These are phyloP conservation scores for Chiroxiphia lanceolata DNA, from an alignment of 2,797 vertebrate genomes.

Conservation along the genomic window DNA sequence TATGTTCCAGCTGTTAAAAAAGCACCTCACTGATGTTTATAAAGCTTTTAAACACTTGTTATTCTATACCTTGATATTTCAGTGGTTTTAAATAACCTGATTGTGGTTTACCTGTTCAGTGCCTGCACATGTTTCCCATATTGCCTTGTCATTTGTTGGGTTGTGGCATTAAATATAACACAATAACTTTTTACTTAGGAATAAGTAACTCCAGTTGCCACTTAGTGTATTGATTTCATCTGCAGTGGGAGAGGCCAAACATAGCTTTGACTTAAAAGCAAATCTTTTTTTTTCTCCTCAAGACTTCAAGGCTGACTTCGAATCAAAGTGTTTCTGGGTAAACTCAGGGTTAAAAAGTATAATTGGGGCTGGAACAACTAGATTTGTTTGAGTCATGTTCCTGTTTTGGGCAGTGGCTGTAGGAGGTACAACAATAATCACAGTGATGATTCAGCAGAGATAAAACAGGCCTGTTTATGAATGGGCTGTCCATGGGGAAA, in stretches of 20 bases:
- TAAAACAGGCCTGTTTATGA: background rate
- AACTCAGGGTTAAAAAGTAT: background rate
- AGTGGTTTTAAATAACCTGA: background rate
- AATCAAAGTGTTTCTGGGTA: background rate
- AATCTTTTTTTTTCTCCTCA: background rate
- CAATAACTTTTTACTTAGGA: background rate
- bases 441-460: slow-evolving; percentile 16
- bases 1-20: background rate
- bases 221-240: background rate
- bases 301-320: background rate
- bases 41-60: background rate
- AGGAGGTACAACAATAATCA: background rate
- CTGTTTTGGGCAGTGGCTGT: slow-evolving; percentile 1
- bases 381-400: background rate
- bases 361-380: background rate
- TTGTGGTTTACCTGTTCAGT: background rate
- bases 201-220: background rate
- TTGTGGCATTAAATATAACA: background rate
- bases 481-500: background rate
- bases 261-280: background rate
- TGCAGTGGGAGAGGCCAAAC: background rate
- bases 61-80: background rate
- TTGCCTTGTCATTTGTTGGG: background rate
- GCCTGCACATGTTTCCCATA: background rate
- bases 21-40: background rate